A percentile compares a stretch with the other conserved stretches of the same genome.
These are phyloP conservation scores for Epinephelus coioides DNA, from an alignment of 2,797 vertebrate species.

Conservation along the genomic window DNA sequence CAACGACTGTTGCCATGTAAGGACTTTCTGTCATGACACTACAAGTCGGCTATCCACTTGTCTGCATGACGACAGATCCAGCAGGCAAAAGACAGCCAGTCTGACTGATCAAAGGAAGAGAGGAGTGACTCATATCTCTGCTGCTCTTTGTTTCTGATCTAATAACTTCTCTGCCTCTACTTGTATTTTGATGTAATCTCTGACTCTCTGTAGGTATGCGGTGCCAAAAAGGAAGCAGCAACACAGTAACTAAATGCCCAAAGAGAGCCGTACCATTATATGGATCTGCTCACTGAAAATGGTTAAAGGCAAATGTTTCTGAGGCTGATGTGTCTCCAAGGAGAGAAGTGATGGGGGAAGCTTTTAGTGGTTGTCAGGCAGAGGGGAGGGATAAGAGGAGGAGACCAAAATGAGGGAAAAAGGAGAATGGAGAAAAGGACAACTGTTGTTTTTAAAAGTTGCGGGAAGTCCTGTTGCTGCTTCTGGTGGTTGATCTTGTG, in stretches of 20 bases:
- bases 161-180: slow-evolving; percentile 46
- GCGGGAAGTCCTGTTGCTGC: too few relatives aligned
- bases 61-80: slow-evolving; percentile 69
- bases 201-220: slow-evolving; percentile 37
- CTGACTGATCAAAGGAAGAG: slow-evolving; percentile 66
- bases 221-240: slow-evolving; percentile 11
- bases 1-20: slow-evolving; percentile 40
- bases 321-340: slow-evolving; percentile 32
- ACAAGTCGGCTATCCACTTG: slow-evolving; percentile 57
- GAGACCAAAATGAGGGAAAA: slow-evolving; percentile 19
- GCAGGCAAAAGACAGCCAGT: slow-evolving; percentile 68
- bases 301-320: slow-evolving; percentile 24
- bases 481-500: too few relatives aligned
- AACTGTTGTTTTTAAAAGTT: slow-evolving; percentile 28
- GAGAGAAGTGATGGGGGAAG: slow-evolving; percentile 5
- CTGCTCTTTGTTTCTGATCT: neutral
- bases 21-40: slow-evolving; percentile 67
- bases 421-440: slow-evolving; percentile 11
- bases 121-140: slow-evolving; percentile 64
- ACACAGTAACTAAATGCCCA: neutral
- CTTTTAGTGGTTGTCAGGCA: neutral
- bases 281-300: slow-evolving; percentile 8
- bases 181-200: slow-evolving; percentile 27
- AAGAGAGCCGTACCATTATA: neutral
- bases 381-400: neutral